phyloP scores from a whole-genome alignment of 2,797 vertebrate genomes.

The Cheirogaleus major region DNA sequence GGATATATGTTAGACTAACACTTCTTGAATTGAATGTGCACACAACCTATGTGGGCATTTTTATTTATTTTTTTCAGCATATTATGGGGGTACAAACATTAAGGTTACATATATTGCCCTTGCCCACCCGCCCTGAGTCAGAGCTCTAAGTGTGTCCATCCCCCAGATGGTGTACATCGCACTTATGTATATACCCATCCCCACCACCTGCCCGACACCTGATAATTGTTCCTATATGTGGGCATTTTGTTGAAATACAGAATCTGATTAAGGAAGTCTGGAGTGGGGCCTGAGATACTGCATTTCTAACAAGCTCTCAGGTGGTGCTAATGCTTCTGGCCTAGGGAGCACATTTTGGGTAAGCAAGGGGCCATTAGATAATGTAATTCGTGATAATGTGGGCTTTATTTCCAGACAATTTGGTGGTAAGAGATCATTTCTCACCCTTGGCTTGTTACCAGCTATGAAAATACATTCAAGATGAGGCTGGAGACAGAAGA shows the following conservation, averaged over 20 bases:
- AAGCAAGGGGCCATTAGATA: background rate
- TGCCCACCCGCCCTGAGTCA: no score
- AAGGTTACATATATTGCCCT: no score
- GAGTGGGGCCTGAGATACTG: background rate
- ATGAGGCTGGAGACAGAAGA: background rate
- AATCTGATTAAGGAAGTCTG: background rate
- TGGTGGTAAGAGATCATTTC: constrained; percentile 18
- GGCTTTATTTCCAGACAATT: constrained; percentile 13
- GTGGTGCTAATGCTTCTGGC: background rate
- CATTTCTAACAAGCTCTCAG: background rate
- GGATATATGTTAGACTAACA: background rate
- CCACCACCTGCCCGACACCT: no score
- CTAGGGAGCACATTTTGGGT: background rate
- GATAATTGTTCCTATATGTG: background rate
- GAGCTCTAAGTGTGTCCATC: no score
- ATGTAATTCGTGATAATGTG: background rate
- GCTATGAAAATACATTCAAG: background rate
- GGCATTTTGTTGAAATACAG: constrained; percentile 4
- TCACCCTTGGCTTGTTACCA: background rate
- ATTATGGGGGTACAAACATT: no score
- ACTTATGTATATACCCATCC: no score
- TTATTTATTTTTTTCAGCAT: background rate
- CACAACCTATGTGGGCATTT: background rate
- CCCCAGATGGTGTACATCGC: no score
- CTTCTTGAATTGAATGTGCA: background rate